Conservation (phyloP, 2,888 invertebrate genomes). For the Lochmaea capreae region DNA sequence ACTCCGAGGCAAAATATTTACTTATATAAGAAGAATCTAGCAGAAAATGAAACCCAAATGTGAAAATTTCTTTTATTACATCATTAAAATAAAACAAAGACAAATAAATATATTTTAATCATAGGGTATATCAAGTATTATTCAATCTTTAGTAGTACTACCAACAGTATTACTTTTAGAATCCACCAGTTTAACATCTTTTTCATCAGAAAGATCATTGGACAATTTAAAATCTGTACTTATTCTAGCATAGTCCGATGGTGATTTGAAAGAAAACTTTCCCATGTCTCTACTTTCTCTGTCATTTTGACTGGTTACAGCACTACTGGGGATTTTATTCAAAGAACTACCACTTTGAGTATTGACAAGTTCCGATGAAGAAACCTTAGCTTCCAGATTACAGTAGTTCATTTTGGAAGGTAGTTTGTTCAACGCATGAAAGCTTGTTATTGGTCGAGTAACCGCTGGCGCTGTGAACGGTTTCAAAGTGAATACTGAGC, state of each 20-base stretch:
- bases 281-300: background rate
- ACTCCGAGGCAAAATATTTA: no score
- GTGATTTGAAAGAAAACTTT: background rate
- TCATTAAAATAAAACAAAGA: no score
- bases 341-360: background rate
- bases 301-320: background rate
- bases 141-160: no score
- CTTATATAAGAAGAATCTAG: no score
- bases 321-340: background rate
- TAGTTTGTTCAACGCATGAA: background rate
- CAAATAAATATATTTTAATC: no score
- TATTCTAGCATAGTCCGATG: background rate
- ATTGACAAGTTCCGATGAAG: background rate
- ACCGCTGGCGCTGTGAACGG: conserved; percentile 50
- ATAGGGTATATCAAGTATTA: no score
- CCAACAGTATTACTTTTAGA: background rate
- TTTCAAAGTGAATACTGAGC: conserved; percentile 84
- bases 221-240: background rate
- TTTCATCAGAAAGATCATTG: background rate
- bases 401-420: conserved; percentile 7
- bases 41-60: no score
- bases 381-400: background rate
- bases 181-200: background rate
- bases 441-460: background rate
- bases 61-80: no score